These are phyloP conservation scores for Drosophila mayaguana DNA, from an alignment of 2,888 invertebrate species.

Conservation along the genomic window DNA sequence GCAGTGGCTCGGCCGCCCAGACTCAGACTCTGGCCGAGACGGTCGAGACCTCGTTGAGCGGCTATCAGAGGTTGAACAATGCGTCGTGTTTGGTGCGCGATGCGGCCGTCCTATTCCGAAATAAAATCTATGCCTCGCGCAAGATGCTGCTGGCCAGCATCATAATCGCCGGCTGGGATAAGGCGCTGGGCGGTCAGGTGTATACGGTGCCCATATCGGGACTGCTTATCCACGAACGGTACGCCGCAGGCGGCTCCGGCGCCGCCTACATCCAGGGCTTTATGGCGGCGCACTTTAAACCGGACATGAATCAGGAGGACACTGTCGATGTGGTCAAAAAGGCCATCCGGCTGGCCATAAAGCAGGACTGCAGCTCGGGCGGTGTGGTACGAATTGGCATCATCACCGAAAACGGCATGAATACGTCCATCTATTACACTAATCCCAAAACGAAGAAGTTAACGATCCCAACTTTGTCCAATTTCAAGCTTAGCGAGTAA, in stretches of 20 bases:
- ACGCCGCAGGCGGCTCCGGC: constrained; percentile 97
- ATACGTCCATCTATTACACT: no score
- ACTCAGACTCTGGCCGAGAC: constrained; percentile 98
- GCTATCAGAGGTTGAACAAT: constrained; percentile 88
- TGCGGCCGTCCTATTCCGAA: constrained; percentile 95
- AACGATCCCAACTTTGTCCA: no score
- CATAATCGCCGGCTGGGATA: constrained; percentile 99
- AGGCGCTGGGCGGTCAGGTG: constrained; percentile 92
- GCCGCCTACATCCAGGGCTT: constrained; percentile 98
- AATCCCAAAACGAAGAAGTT: no score
- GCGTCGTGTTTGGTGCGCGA: constrained; percentile 93
- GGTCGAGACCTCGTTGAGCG: constrained; percentile 92
- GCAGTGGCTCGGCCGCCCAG: constrained; percentile 98
- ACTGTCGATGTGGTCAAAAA: constrained; percentile 93
- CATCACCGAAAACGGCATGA: constrained; percentile 92
- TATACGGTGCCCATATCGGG: constrained; percentile 91
- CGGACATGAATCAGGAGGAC: constrained; percentile 93
- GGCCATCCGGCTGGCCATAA: constrained; percentile 94
- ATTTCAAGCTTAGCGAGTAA: no score
- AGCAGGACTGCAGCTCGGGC: constrained; percentile 96
- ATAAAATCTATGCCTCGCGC: constrained; percentile 97
- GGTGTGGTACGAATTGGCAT: constrained; percentile 95
- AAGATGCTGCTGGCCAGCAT: constrained; percentile 96
- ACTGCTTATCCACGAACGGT: constrained; percentile 94
- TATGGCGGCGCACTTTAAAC: constrained; percentile 94